Base-by-base conservation (phyloP, 1,140 invertebrate genomes). In the Zaprionus camerounensis region DNA sequence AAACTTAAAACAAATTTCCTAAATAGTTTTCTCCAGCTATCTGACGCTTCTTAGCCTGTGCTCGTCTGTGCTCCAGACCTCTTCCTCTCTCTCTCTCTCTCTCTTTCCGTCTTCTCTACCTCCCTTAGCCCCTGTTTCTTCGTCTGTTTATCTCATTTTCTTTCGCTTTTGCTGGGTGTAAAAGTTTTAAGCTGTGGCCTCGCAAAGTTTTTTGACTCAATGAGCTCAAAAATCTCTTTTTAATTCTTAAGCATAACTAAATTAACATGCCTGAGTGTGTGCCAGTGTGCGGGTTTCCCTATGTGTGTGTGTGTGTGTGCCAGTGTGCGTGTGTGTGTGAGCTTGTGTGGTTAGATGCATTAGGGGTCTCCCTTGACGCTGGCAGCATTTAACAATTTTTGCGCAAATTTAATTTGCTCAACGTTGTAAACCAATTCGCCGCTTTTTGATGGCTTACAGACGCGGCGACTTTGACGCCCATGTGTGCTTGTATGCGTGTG, bases 191-290 rank as follows among this genome's bases (percentile, higher is more conserved):
- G 80, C 49, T 58, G 63, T 13, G 51, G 61, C 73, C 73, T 76
- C 68, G 68, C 67, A 77, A 85, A 85, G 67, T 85, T 85, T 83
- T 80, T 80, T 74, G 78, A 71, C 83, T 86, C 82, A 86, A 86
- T 86, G 82, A 86, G 82, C 82, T 86, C 76, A 80, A 76, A 85
- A 86, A 86, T 86, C 82, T 86, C 82, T 86, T 86, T 86, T 86
- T 86, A 86, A 86, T 86, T 86, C 79, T 86, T 86, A 75, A 70
- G 79, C 82, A 82, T 86, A 86, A 86, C 79, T 85, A 86, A 86
- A 86, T 86, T 86, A 86, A 86, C 82, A 82, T 81, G 76, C 72
- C 83, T 64, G 75, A 82, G 68, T 68, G 41, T 55, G 24, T 26
- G 55, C 64, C 26, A 22, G 36, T 70, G 24, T 71, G 57, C 59